Percentiles rank a stretch among this genome's conserved stretches.
Conservation (phyloP, 2,888 invertebrate species). For the Leucoptera coffeella region DNA sequence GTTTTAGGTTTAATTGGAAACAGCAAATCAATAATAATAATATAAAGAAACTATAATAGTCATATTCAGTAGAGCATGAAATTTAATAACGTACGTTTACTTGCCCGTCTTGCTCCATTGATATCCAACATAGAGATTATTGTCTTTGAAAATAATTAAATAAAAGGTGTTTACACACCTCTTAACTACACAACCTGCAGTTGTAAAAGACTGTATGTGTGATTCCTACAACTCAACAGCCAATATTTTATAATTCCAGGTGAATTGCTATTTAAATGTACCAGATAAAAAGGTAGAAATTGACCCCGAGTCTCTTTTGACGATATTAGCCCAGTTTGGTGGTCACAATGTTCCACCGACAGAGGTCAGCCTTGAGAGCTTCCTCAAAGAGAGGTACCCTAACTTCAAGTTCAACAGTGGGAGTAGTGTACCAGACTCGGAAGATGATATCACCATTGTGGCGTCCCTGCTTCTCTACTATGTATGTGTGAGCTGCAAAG, state of each 20-base stretch:
- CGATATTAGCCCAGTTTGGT: conserved; percentile 28
- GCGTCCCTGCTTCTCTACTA: conserved; percentile 47
- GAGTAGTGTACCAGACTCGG: conserved; percentile 15
- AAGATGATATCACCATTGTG: conserved; percentile 26
- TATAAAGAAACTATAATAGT: too few species aligned
- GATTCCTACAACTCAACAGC: too few species aligned
- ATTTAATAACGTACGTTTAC: too few species aligned
- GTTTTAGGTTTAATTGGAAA: too few species aligned
- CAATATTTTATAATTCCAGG: conserved; percentile 28
- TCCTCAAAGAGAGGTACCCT: conserved; percentile 42
- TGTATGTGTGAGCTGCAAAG: conserved; percentile 46
- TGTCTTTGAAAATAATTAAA: too few species aligned
- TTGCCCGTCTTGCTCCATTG: too few species aligned
- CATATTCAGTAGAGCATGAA: too few species aligned
- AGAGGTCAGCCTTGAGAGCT: conserved; percentile 28
- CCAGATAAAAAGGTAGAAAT: conserved; percentile 14
- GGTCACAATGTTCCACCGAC: conserved; percentile 32
- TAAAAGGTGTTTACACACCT: too few species aligned
- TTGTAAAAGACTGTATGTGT: too few species aligned
- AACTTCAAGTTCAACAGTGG: conserved; percentile 34
- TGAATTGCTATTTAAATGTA: conserved; percentile 37
- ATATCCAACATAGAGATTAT: too few species aligned
- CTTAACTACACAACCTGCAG: too few species aligned
- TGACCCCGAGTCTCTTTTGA: conserved; percentile 19
- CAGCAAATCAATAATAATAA: too few species aligned